Conservation (phyloP, 1,140 invertebrate genomes). For the Drosophila paulistorum region DNA sequence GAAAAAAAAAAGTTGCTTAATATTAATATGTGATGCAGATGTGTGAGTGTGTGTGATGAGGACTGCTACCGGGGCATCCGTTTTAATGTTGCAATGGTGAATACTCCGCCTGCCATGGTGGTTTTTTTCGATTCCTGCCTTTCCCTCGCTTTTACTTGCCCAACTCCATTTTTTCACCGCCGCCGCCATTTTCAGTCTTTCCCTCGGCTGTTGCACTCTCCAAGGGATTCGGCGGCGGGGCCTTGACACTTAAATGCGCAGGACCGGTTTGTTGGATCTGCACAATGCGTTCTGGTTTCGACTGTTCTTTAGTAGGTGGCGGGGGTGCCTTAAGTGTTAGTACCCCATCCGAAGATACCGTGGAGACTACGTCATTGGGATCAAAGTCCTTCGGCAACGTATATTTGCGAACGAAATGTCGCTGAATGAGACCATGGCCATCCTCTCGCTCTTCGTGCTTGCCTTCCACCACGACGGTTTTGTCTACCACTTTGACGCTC, state of each 20-base stretch:
- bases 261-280: slow-evolving; percentile 83
- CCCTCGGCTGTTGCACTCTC: slow-evolving; percentile 26
- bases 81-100: not conserved
- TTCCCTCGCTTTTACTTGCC: slow-evolving; percentile 45
- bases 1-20: slow-evolving; percentile 1
- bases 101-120: not conserved
- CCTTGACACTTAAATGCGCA: slow-evolving; percentile 77
- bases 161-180: slow-evolving; percentile 68
- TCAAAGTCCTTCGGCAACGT: slow-evolving; percentile 88
- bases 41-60: not conserved
- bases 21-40: not conserved
- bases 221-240: slow-evolving; percentile 27
- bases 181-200: slow-evolving; percentile 59
- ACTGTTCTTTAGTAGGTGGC: slow-evolving; percentile 74
- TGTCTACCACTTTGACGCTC: slow-evolving; percentile 90
- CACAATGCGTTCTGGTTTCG: slow-evolving; percentile 83
- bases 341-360: slow-evolving; percentile 89
- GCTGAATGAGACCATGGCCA: slow-evolving; percentile 88
- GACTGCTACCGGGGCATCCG: not conserved
- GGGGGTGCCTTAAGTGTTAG: slow-evolving; percentile 87
- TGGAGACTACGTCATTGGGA: slow-evolving; percentile 86
- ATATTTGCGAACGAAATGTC: slow-evolving; percentile 90
- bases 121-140: not conserved
- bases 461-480: slow-evolving; percentile 87
- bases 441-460: slow-evolving; percentile 91